Percentiles rank a stretch among this genome's conserved stretches.
Evolutionary conservation across 2,113 vertebrate species (phyloP).

Genomic region (Menidia beryllina): DNA sequence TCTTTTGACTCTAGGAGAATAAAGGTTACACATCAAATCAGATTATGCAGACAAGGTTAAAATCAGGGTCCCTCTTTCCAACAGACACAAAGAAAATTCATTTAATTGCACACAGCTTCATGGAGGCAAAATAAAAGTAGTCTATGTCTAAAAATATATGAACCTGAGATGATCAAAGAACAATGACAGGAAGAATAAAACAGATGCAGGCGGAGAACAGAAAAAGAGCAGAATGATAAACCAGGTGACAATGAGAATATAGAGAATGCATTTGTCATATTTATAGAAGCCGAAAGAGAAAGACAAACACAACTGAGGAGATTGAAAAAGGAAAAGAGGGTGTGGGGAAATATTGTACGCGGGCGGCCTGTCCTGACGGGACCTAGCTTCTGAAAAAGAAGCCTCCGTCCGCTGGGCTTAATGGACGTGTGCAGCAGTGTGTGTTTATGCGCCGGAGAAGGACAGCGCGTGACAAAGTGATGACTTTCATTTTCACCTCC

Average conservation of each 20-base stretch:
- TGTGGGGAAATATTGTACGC: constrained; percentile 38
- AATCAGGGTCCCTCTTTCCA: too few relatives aligned
- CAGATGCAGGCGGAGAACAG: constrained; percentile 31
- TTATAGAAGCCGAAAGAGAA: constrained; percentile 22
- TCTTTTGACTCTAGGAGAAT: too few relatives aligned
- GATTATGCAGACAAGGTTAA: too few relatives aligned
- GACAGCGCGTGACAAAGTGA: constrained; percentile 59
- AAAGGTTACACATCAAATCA: too few relatives aligned
- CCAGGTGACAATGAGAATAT: constrained; percentile 4
- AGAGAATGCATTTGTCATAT: constrained; percentile 25
- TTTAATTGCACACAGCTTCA: constrained; percentile 27
- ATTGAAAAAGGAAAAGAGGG: constrained; percentile 19
- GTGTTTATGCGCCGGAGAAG: constrained; percentile 22
- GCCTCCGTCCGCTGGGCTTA: constrained; percentile 43
- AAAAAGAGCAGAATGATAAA: background rate
- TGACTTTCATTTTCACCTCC: constrained; percentile 44
- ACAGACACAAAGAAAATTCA: constrained; percentile 24
- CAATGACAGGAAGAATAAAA: constrained; percentile 27
- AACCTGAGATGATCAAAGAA: constrained; percentile 43
- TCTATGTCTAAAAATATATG: constrained; percentile 49
- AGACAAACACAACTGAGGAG: constrained; percentile 10
- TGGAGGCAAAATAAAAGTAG: constrained; percentile 21
- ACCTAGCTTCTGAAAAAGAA: constrained; percentile 63
- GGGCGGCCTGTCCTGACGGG: constrained; percentile 42
- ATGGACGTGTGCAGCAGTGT: constrained; percentile 1